These are phyloP conservation scores for Monopis laevigella DNA, from an alignment of 2,888 invertebrate genomes.

Conservation along the genomic window DNA sequence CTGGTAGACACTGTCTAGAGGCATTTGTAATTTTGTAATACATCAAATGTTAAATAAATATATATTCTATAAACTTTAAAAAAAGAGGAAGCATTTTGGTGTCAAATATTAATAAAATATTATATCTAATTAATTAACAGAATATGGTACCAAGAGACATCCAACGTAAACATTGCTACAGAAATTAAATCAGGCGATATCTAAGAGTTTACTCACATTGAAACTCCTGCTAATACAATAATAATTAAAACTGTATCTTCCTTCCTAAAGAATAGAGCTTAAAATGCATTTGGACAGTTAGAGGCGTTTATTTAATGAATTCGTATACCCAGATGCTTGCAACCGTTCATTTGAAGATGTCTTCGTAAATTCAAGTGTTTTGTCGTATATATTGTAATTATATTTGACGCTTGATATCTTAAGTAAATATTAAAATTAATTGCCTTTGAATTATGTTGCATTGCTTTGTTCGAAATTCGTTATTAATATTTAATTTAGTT, in stretches of 20 bases:
- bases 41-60: no score
- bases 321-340: slow-evolving; percentile 1
- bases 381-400: not conserved
- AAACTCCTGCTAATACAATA: not conserved
- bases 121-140: not conserved
- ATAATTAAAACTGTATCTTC: slow-evolving; percentile 1
- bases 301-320: slow-evolving; percentile 7
- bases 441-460: no score
- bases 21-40: no score
- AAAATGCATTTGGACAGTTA: not conserved
- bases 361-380: slow-evolving; percentile 1
- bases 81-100: no score
- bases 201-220: not conserved
- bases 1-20: no score
- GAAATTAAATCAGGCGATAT: slow-evolving; percentile 4
- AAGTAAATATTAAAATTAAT: no score
- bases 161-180: not conserved
- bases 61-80: no score
- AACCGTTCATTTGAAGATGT: not conserved
- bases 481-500: no score
- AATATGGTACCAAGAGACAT: not conserved
- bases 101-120: no score
- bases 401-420: no score
- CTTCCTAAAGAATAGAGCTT: not conserved
- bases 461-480: no score